Evolutionary conservation across 1,140 invertebrate species (phyloP).

Genomic region (Chironomus striatipennis): DNA sequence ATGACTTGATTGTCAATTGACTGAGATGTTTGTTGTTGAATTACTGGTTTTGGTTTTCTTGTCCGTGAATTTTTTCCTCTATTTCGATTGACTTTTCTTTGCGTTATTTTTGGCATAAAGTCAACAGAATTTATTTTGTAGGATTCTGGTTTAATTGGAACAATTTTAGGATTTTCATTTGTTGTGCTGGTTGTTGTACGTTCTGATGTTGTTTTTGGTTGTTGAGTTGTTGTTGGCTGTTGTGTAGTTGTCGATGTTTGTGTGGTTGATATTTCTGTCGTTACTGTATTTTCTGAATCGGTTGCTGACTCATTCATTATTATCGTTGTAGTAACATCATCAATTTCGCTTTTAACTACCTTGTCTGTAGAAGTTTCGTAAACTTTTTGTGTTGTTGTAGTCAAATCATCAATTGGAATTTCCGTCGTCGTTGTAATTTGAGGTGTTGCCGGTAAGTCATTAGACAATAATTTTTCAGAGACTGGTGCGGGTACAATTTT

Average conservation of each 20-base stretch:
- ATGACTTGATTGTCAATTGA: neutral
- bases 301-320: neutral
- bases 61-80: neutral
- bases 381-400: neutral
- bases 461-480: neutral
- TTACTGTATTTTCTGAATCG: neutral
- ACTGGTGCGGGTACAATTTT: neutral
- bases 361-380: neutral
- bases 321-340: neutral
- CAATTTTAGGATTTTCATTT: neutral
- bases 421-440: neutral
- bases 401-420: neutral
- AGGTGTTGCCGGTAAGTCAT: neutral
- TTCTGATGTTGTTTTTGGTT: neutral
- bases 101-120: neutral
- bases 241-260: slow-evolving; percentile 2
- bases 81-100: neutral
- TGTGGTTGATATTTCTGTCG: neutral
- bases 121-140: slow-evolving; percentile 2
- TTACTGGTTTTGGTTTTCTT: neutral
- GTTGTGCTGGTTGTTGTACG: neutral
- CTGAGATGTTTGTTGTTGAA: neutral
- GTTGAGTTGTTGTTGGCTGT: neutral
- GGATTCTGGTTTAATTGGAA: neutral
- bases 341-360: neutral